These are phyloP conservation scores for Tetragnatha versicolor DNA, from an alignment of 1,140 invertebrate species.

Conservation along the genomic window DNA sequence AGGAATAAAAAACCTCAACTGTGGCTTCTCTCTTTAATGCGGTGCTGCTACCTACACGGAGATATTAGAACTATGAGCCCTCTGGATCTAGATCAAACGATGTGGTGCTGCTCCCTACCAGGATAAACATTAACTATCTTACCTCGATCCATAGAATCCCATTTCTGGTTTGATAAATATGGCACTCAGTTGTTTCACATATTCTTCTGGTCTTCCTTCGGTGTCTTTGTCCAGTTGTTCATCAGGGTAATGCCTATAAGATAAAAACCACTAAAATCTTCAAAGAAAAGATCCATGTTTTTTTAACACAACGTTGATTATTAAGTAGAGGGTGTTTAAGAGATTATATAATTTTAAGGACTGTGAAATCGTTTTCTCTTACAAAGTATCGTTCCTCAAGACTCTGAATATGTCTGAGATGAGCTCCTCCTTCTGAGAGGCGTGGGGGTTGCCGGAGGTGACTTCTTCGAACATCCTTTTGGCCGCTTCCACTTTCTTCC, in stretches of 20 bases:
- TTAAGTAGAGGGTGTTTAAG: neutral
- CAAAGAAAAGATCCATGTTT: neutral
- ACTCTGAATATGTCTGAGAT: conserved; percentile 31
- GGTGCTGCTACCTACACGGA: no score
- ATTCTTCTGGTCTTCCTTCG: conserved; percentile 42
- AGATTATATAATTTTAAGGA: neutral
- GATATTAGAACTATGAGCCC: no score
- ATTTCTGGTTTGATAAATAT: conserved; percentile 42
- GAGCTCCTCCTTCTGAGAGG: conserved; percentile 21
- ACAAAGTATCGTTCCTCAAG: conserved; percentile 41
- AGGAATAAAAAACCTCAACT: no score
- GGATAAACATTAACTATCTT: no score
- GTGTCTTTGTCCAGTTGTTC: conserved; percentile 46
- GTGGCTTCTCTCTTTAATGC: no score
- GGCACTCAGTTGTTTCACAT: conserved; percentile 32
- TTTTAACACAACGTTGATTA: neutral
- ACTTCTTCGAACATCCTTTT: conserved; percentile 39
- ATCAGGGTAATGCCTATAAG: conserved; percentile 45
- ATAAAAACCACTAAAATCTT: neutral
- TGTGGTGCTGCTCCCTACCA: no score
- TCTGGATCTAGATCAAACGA: no score
- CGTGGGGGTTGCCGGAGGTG: neutral
- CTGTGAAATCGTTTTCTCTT: neutral
- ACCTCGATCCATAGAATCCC: conserved; percentile 46
- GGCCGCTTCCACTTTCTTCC: conserved; percentile 43